Conservation (phyloP, 2,113 vertebrate genomes). For the Entomyzon cyanotis region DNA sequence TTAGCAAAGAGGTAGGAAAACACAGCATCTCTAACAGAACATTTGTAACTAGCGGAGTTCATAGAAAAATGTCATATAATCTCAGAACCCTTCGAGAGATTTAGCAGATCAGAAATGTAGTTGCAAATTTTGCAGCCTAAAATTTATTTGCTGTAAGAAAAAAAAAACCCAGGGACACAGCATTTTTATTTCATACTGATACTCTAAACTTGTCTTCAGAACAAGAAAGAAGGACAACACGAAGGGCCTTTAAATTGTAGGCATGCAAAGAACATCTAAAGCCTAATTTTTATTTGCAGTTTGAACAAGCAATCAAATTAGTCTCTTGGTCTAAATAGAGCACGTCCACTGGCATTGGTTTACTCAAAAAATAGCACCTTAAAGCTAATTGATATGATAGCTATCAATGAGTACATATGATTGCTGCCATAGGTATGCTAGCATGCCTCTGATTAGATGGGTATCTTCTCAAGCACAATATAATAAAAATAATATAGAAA, state of each 20-base stretch:
- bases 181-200: not conserved
- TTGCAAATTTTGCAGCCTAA: not conserved
- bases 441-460: not conserved
- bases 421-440: not conserved
- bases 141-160: not conserved
- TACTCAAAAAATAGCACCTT: not conserved
- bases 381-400: not conserved
- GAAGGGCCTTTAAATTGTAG: not conserved
- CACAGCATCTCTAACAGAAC: not conserved
- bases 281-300: not conserved
- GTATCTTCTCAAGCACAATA: not conserved
- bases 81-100: not conserved
- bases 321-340: not conserved
- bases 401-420: not conserved
- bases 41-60: not conserved
- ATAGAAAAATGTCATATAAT: not conserved
- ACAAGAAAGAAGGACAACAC: not conserved
- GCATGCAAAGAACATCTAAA: not conserved
- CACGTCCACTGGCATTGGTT: not conserved
- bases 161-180: not conserved
- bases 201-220: not conserved
- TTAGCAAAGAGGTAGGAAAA: not conserved
- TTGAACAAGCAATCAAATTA: not conserved
- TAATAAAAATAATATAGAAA: not conserved
- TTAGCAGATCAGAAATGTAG: not conserved